Conservation (phyloP, 1,140 invertebrate species). For the Tribolium castaneum region DNA sequence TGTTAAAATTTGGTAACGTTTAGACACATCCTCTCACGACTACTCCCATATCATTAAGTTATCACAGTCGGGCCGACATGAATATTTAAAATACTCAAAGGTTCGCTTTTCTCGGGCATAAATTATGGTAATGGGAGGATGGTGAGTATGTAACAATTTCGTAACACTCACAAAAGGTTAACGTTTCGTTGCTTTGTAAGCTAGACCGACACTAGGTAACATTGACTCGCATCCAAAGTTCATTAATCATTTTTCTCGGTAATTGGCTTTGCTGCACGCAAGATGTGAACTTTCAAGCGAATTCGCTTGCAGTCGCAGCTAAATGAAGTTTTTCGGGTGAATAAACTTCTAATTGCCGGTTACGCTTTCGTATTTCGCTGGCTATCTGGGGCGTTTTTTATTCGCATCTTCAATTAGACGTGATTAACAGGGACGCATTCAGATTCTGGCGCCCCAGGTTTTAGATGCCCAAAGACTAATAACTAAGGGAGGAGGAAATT, state of each 20-base stretch:
- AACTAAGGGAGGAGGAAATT: no score
- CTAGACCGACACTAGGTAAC: conserved; percentile 15
- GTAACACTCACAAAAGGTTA: conserved; percentile 39
- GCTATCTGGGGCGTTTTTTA: conserved; percentile 17
- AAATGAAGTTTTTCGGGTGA: conserved; percentile 9
- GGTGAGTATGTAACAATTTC: conserved; percentile 22
- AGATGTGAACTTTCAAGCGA: background rate
- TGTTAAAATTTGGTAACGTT: conserved; percentile 8
- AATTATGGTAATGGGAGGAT: conserved; percentile 37
- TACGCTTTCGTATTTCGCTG: conserved; percentile 36
- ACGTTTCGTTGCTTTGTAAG: conserved; percentile 14
- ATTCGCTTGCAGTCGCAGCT: background rate
- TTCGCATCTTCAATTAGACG: conserved; percentile 27
- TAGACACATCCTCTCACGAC: background rate
- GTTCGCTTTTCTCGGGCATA: conserved; percentile 26
- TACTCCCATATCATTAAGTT: background rate
- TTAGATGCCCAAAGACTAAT: no score
- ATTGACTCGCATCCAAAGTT: background rate
- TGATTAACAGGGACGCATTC: background rate
- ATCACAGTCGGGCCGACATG: background rate
- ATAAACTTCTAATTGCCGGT: conserved; percentile 28
- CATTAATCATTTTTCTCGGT: background rate
- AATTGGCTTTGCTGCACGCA: background rate
- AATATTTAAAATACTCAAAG: conserved; percentile 24
- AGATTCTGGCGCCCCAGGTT: no score